Conservation (phyloP, 2,113 vertebrate species). For the Charina bottae region DNA sequence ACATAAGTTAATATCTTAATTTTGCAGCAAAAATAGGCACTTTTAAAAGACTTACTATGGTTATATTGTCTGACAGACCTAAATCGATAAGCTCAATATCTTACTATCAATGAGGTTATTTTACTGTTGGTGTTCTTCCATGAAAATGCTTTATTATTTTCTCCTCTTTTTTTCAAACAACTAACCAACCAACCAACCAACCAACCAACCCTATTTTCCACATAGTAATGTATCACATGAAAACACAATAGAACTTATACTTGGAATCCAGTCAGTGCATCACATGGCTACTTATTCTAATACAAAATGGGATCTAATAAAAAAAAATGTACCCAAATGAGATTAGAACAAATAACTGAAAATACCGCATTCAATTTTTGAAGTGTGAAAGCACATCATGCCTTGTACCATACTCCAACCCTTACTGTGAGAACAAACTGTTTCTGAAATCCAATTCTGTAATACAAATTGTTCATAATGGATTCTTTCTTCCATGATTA, state of each 20-base stretch:
- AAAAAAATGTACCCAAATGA: constrained; percentile 50
- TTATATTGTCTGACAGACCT: background rate
- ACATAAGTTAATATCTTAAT: background rate
- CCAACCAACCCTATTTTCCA: background rate
- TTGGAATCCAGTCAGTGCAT: constrained; percentile 43
- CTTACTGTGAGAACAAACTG: constrained; percentile 47
- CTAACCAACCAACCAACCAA: too few relatives aligned
- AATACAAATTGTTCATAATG: constrained; percentile 54
- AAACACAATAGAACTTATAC: constrained; percentile 11
- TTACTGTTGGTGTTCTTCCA: background rate
- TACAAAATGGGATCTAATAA: constrained; percentile 53
- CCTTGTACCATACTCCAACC: constrained; percentile 24
- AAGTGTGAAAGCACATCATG: constrained; percentile 40
- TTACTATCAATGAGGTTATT: background rate
- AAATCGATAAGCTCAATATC: background rate
- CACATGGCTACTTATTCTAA: constrained; percentile 31
- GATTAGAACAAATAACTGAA: constrained; percentile 49
- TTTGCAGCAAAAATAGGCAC: background rate
- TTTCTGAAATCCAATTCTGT: constrained; percentile 38
- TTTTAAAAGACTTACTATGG: background rate
- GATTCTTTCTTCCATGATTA: constrained; percentile 25
- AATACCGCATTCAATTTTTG: background rate
- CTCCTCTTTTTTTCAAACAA: too few relatives aligned
- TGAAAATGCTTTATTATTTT: background rate
- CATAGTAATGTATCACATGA: constrained; percentile 11